A percentile compares a stretch with the other conserved stretches of the same genome.
Conservation (phyloP, 2,113 vertebrate genomes). For the Myrmecobius fasciatus region DNA sequence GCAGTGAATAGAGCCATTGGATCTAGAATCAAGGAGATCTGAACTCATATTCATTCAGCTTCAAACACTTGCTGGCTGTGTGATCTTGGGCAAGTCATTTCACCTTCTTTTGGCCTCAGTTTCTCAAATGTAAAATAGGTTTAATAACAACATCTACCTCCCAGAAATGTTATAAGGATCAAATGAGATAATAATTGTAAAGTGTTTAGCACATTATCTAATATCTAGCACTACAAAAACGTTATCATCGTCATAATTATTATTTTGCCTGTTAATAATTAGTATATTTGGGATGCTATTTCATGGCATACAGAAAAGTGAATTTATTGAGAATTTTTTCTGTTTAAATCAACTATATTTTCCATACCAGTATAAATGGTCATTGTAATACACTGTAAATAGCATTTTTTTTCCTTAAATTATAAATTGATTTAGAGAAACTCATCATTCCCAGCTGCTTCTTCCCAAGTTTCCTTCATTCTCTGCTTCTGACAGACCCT, state of each 20-base stretch:
- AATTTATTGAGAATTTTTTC: not conserved
- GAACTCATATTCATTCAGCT: not conserved
- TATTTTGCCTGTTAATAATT: conserved; percentile 34
- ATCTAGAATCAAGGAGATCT: not conserved
- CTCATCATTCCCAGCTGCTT: not conserved
- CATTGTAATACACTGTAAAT: not conserved
- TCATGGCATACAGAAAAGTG: not conserved
- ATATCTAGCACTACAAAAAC: not conserved
- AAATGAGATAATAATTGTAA: not conserved
- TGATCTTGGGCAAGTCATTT: not conserved
- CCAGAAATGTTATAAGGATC: not conserved
- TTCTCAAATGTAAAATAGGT: not conserved
- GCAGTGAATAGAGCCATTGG: not conserved
- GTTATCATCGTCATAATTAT: not conserved
- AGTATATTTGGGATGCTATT: conserved; percentile 8
- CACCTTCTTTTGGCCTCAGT: not conserved
- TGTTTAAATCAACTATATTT: not conserved
- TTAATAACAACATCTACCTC: not conserved
- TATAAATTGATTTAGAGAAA: not conserved
- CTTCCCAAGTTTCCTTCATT: not conserved
- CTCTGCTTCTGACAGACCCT: not conserved
- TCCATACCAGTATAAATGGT: conserved; percentile 13
- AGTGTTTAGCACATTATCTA: not conserved
- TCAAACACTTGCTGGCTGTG: not conserved
- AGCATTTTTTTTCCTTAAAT: not conserved